Conservation (phyloP, 2,888 invertebrate genomes). For the Heliconius ethilla region DNA sequence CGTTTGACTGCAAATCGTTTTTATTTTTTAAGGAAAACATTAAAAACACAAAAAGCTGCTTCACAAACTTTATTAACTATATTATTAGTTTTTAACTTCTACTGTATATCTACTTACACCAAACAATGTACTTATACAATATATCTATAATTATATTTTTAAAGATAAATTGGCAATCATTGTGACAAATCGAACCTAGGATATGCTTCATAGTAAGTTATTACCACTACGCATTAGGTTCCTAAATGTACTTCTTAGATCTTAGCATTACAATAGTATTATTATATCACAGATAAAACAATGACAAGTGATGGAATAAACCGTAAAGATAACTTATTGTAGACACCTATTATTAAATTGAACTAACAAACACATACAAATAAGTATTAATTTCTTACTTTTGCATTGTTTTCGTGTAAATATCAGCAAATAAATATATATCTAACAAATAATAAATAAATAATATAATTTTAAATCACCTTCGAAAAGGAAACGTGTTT, state of each 20-base stretch:
- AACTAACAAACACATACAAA: no score
- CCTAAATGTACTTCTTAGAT: constrained; percentile 4
- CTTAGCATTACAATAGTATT: neutral
- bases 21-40: neutral
- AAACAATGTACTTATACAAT: neutral
- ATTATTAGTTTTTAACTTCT: neutral
- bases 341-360: neutral
- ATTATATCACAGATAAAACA: constrained; percentile 16
- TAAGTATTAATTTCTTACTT: no score
- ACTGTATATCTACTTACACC: neutral
- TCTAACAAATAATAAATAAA: no score
- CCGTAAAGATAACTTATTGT: neutral
- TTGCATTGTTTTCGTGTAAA: no score
- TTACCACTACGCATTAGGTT: neutral
- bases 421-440: no score
- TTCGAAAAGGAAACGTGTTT: no score
- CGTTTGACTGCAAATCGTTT: no score
- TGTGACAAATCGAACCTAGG: neutral
- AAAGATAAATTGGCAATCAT: neutral
- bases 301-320: constrained; percentile 14
- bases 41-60: neutral
- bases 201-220: neutral
- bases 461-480: no score
- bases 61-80: constrained; percentile 6
- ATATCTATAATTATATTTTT: neutral